Conservation (phyloP, 1,140 invertebrate genomes). For the Dendroctonus ponderosae region DNA sequence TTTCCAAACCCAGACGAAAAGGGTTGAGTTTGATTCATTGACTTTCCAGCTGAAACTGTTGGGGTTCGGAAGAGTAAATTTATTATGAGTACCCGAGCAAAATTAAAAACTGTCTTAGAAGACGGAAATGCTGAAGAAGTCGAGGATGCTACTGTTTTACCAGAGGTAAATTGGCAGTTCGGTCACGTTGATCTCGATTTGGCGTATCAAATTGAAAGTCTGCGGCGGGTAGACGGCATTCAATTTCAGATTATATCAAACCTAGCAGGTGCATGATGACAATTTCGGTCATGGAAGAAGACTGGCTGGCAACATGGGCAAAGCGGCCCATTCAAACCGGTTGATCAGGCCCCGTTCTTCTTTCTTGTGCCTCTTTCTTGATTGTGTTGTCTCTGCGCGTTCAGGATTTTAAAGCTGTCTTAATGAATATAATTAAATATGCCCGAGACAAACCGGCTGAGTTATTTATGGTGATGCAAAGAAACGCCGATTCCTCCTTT, state of each 20-base stretch:
- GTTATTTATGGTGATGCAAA: too few relatives aligned
- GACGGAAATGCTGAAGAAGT: too few relatives aligned
- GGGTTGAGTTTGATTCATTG: too few relatives aligned
- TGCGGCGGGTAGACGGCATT: slow-evolving; percentile 13
- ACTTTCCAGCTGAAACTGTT: too few relatives aligned
- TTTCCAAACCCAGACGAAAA: too few relatives aligned
- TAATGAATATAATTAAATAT: slow-evolving; percentile 22
- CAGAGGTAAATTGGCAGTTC: slow-evolving; percentile 4
- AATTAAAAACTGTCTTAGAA: too few relatives aligned
- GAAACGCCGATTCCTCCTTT: too few relatives aligned
- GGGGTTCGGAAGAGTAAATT: too few relatives aligned
- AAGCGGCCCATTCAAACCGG: background rate
- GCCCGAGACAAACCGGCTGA: background rate
- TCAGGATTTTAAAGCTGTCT: slow-evolving; percentile 20
- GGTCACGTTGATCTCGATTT: slow-evolving; percentile 22
- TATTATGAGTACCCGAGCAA: too few relatives aligned
- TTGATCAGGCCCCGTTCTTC: slow-evolving; percentile 15
- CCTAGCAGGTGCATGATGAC: slow-evolving; percentile 20
- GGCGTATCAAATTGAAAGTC: slow-evolving; percentile 23
- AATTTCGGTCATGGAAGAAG: slow-evolving; percentile 4
- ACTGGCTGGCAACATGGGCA: slow-evolving; percentile 10
- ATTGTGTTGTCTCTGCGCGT: slow-evolving; percentile 1
- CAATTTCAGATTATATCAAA: slow-evolving; percentile 15
- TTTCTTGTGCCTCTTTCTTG: slow-evolving; percentile 19
- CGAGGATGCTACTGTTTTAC: too few relatives aligned